Evolutionary conservation across 1,140 invertebrate genomes (phyloP).

Genomic region (Pristionchus pacificus): DNA sequence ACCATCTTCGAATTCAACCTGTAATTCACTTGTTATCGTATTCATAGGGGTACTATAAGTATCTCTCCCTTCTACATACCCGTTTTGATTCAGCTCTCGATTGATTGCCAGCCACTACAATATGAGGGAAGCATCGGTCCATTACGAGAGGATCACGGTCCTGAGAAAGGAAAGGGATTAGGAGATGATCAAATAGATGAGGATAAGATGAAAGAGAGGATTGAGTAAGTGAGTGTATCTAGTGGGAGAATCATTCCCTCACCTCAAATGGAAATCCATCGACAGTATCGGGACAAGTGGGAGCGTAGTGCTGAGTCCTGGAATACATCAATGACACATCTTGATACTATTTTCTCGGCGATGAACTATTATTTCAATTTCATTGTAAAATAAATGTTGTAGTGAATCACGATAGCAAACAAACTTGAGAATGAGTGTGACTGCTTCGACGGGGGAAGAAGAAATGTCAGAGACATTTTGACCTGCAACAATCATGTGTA

Average conservation of each 20-base stretch:
- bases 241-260: too few species aligned
- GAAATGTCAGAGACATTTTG: neutral
- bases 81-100: neutral
- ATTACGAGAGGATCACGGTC: neutral
- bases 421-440: neutral
- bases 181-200: too few species aligned
- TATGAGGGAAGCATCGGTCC: neutral
- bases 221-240: too few species aligned
- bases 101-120: neutral
- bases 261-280: neutral
- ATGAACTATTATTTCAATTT: too few species aligned
- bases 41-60: too few species aligned
- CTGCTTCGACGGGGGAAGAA: neutral
- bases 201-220: too few species aligned
- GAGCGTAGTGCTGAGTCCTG: neutral
- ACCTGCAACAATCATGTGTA: too few species aligned
- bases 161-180: too few species aligned
- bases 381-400: too few species aligned
- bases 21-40: neutral
- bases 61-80: neutral
- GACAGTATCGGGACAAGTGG: neutral
- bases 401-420: too few species aligned
- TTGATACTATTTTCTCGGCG: too few species aligned
- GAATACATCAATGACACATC: neutral
- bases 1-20: neutral